Conservation (phyloP, 2,888 invertebrate genomes). For the Caenorhabditis zanzibari region DNA sequence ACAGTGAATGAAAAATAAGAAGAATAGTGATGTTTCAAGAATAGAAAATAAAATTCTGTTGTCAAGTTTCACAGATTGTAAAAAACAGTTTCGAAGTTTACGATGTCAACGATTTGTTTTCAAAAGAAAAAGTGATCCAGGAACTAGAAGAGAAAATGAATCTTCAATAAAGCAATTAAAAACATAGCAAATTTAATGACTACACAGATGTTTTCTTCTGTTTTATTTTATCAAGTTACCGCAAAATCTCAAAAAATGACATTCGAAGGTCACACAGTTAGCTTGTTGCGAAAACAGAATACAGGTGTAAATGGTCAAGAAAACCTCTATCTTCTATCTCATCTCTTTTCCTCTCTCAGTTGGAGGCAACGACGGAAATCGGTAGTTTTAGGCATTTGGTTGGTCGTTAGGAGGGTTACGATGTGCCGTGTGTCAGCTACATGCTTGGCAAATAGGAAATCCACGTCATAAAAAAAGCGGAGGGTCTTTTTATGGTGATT, state of each 20-base stretch:
- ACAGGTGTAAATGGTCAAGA: conserved; percentile 43
- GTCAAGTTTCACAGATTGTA: conserved; percentile 31
- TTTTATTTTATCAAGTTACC: not conserved
- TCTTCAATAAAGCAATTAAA: too few relatives aligned
- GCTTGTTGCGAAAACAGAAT: conserved; percentile 32
- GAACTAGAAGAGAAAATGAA: too few relatives aligned
- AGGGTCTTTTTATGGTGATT: not conserved
- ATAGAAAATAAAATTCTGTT: not conserved
- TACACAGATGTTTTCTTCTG: conserved; percentile 21
- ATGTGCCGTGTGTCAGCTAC: conserved; percentile 21
- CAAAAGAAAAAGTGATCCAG: not conserved
- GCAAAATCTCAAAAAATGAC: conserved; percentile 1
- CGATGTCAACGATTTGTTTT: not conserved
- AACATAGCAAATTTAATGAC: too few relatives aligned
- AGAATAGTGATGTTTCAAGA: not conserved
- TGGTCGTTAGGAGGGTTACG: conserved; percentile 31
- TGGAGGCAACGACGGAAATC: not conserved
- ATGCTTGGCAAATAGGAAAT: conserved; percentile 19
- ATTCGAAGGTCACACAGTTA: conserved; percentile 18
- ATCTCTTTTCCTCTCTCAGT: conserved; percentile 7
- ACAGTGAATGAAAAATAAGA: not conserved
- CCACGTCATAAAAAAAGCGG: conserved; percentile 13
- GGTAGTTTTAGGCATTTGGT: not conserved
- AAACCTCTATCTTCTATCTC: conserved; percentile 10
- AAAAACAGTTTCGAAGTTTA: conserved; percentile 25